Evolutionary conservation across 2,113 vertebrate species (phyloP), one percentile per base, ranked within the genome.

Genomic region (Ranitomeya variabilis): DNA sequence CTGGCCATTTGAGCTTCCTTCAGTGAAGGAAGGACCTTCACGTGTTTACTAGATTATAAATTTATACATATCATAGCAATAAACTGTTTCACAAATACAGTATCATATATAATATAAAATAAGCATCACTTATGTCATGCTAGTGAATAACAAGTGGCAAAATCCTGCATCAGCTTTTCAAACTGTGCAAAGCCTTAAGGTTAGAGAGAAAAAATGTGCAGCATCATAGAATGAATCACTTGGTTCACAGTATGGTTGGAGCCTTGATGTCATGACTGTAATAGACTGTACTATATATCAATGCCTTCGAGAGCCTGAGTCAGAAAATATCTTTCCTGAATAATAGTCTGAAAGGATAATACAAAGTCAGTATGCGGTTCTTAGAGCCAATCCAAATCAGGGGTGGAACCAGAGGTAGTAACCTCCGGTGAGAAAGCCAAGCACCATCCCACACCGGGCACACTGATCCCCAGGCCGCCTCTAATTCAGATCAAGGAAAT

Each of bases 371-470:
- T 74, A 19, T 74, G 71, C 1, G 31, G 71, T 16, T 74, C 31
- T 8, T 45, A 37, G 71, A 19, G 71, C 71, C 71, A 74, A 74
- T 74, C 71, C 71, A 37, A 74, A 74, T 74, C 18, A 74, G 71
- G 71, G 71, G 71, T 18, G 31, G 71, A 74, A 18, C 71, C 69
- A 74, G 31, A 45, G 71, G 71, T 74, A 45, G 71, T 45, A 74
- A 74, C 71, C 71, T 73, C 23, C 5, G 19, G 69, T 73, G 26
- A 37, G 69, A n/a, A 37, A 74, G 31, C 71, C 31, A 23, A 15
- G 13, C 12, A 71, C 26, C 23, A 71, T 26, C 66, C 69, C 69
- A 37, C n/a, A 74, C 15, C 71, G 45, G 71, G 45, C 31, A 7
- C 15, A 18, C 7, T 19, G 8, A 18, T 1, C 37, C 13, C 26